Conservation (phyloP, 2,888 invertebrate genomes). For the Lumbricus terrestris region DNA sequence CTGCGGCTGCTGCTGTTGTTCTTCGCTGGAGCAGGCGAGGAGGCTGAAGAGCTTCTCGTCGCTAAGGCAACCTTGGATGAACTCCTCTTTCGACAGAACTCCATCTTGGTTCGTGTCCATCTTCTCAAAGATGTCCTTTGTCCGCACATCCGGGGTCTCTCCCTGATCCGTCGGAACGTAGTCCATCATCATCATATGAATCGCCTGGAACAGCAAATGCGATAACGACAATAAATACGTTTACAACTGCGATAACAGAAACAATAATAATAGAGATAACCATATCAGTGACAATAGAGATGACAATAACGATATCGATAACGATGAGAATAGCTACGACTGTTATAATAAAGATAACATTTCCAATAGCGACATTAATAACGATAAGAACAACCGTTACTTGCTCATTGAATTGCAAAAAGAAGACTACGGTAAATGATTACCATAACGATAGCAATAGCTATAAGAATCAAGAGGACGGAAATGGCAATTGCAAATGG, state of each 20-base stretch:
- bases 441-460: background rate
- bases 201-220: slow-evolving; percentile 85
- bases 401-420: too few species aligned
- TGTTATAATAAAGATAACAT: too few species aligned
- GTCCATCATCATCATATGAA: slow-evolving; percentile 97
- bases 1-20: background rate
- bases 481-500: too few species aligned
- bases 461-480: too few species aligned
- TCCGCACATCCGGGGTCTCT: slow-evolving; percentile 85
- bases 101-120: slow-evolving; percentile 99
- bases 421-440: too few species aligned
- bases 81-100: slow-evolving; percentile 92
- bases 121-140: slow-evolving; percentile 95
- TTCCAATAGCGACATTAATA: too few species aligned
- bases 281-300: background rate
- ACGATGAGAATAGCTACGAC: too few species aligned
- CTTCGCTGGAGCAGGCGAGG: slow-evolving; percentile 35
- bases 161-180: slow-evolving; percentile 80
- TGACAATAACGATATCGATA: too few species aligned
- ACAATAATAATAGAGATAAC: too few species aligned
- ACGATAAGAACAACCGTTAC: too few species aligned
- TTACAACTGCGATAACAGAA: too few species aligned
- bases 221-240: too few species aligned
- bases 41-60: slow-evolving; percentile 75
- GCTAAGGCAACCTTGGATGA: slow-evolving; percentile 90